Evolutionary conservation across 2,888 invertebrate genomes (phyloP), one percentile per base, ranked within the genome.

Genomic region (Ellobium chinense): DNA sequence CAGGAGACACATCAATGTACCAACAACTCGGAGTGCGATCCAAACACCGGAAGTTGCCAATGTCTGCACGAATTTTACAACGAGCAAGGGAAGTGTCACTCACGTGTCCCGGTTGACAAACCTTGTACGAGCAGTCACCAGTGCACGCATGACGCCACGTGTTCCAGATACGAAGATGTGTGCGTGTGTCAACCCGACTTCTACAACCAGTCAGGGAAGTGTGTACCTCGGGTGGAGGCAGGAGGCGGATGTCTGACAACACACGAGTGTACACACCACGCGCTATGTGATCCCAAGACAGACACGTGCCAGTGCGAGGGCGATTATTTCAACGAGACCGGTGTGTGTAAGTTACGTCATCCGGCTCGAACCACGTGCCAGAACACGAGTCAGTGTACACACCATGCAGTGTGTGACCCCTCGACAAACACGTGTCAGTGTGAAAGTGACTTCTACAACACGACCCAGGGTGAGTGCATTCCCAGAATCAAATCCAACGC

Each of bases 111-210:
- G n/a, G 78, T 56, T 14, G 46, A 39, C 1, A 24, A 74, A 14
- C 54, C 24, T n/a, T 76, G 76, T 34, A 36, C 12, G 4, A 27
- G 14, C 31, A 68, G 7, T 36, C 36, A 66, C 0, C 76, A 82
- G 39, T 82, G 82, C 62, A 80, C 77, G 2, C 58, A 77, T 39
- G 80, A 82, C 34, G 76, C 82, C 4, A 58, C 34, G 9, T 82
- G 82, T 31, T 74, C 75, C 27, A 70, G 77, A 39, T 58, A 66
- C 27, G 68, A 68, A 24, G 73, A 76, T 29, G 39, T 62, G 14
- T 82, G 82, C 29, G 58, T 65, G 29, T 82, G 82, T 27, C 36
- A 72, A 21, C 60, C 60, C 1, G 80, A 66, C 2, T 82, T 77
- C 56, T 82, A 73, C 36, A 72, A 37, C 56, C 63, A 75, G 37